Conservation (phyloP, 1,140 invertebrate genomes). For the Drosophila lacteicornis region DNA sequence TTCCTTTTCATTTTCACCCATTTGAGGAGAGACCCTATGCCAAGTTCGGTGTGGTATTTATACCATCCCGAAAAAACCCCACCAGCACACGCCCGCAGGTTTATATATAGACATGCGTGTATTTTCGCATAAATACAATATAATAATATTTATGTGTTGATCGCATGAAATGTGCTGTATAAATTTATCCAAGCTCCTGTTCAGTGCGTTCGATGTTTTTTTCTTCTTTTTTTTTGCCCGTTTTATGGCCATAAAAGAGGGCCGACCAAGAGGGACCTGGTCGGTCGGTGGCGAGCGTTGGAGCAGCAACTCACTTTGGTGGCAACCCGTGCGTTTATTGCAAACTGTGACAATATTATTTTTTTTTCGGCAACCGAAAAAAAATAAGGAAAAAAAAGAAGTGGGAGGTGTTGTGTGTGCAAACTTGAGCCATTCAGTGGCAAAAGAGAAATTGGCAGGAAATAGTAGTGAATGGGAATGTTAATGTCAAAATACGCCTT, state of each 20-base stretch:
- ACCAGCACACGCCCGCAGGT: constrained; percentile 15
- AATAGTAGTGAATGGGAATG: constrained; percentile 42
- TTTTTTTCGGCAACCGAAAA: constrained; percentile 26
- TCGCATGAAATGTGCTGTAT: constrained; percentile 78
- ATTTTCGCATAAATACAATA: constrained; percentile 54
- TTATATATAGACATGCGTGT: constrained; percentile 39
- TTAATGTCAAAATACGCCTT: constrained; percentile 31
- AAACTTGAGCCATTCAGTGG: constrained; percentile 12
- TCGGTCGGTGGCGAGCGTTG: neutral
- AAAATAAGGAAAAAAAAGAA: constrained; percentile 1
- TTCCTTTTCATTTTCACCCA: constrained; percentile 18
- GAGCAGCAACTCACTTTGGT: constrained; percentile 22
- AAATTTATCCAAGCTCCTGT: constrained; percentile 72
- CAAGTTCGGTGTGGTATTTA: constrained; percentile 11
- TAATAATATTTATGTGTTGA: constrained; percentile 83
- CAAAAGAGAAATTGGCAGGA: constrained; percentile 59
- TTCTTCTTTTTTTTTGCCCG: constrained; percentile 29
- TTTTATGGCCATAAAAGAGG: constrained; percentile 37
- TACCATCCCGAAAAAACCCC: constrained; percentile 6
- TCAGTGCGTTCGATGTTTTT: constrained; percentile 47
- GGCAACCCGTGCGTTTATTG: constrained; percentile 62
- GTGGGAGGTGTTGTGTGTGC: neutral
- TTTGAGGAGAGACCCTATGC: neutral
- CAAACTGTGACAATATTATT: constrained; percentile 73
- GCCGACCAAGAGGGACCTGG: neutral